Evolutionary conservation across 2,888 invertebrate genomes (phyloP).

Genomic region (Tupiocoris notatus): DNA sequence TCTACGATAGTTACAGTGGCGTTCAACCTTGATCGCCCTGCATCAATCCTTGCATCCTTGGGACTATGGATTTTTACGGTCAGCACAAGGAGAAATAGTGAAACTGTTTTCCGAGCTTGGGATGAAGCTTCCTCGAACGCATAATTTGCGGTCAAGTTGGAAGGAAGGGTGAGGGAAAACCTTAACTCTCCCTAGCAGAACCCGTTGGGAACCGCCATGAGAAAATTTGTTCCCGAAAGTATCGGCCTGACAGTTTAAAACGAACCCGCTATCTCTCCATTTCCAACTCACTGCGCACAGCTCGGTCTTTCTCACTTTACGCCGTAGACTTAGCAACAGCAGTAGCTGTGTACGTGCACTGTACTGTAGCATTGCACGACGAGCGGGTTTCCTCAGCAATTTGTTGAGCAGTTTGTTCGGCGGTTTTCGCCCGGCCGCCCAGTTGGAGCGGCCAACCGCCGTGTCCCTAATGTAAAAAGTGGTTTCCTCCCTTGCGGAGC

Average conservation of each 20-base stretch:
- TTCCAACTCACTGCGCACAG: background rate
- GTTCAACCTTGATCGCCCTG: too few species aligned
- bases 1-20: too few species aligned
- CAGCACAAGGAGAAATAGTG: too few species aligned
- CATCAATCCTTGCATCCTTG: too few species aligned
- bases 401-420: conserved; percentile 37
- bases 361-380: background rate
- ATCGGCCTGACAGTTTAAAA: conserved; percentile 35
- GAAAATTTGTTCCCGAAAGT: conserved; percentile 33
- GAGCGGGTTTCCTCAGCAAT: conserved; percentile 7
- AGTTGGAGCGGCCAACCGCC: background rate
- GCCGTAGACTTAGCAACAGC: background rate
- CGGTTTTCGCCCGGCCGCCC: conserved; percentile 15
- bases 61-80: too few species aligned
- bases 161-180: too few species aligned
- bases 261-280: conserved; percentile 8
- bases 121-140: background rate
- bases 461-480: conserved; percentile 35
- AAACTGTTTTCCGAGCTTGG: too few species aligned
- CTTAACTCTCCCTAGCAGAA: conserved; percentile 12
- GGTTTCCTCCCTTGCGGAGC: conserved; percentile 21
- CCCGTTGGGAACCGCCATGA: background rate
- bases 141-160: conserved; percentile 39
- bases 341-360: background rate
- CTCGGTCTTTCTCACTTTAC: background rate